Evolutionary conservation across 2,113 vertebrate species (phyloP).

Genomic region (Rostratula benghalensis): DNA sequence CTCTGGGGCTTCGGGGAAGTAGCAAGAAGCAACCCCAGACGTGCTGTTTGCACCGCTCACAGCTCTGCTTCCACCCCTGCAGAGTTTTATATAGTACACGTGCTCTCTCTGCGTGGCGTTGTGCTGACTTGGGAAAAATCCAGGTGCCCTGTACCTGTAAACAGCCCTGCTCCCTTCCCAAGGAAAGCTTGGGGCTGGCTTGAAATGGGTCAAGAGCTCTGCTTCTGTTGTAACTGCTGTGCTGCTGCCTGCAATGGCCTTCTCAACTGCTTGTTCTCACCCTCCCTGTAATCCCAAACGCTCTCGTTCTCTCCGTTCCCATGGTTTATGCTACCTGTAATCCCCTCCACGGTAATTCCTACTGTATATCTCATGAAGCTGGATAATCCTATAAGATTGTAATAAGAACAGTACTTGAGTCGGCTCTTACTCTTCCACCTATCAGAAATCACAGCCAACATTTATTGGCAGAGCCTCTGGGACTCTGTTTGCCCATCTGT

Average conservation of each 20-base stretch:
- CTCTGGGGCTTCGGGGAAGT: background rate
- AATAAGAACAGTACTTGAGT: background rate
- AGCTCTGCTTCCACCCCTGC: background rate
- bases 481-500: background rate
- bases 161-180: background rate
- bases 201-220: background rate
- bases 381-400: background rate
- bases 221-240: background rate
- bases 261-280: background rate
- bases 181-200: background rate
- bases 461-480: background rate
- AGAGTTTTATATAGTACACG: fast-evolving
- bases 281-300: background rate
- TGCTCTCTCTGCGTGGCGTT: background rate
- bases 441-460: background rate
- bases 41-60: background rate
- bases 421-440: background rate
- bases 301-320: background rate
- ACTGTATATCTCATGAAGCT: background rate
- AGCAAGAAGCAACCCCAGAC: background rate
- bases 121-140: background rate
- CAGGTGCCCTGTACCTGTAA: background rate
- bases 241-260: fast-evolving
- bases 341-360: background rate
- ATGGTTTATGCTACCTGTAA: background rate